Evolutionary conservation across 2,888 invertebrate genomes (phyloP), one percentile per base, ranked within the genome.

Genomic region (Drosophila silvestris): DNA sequence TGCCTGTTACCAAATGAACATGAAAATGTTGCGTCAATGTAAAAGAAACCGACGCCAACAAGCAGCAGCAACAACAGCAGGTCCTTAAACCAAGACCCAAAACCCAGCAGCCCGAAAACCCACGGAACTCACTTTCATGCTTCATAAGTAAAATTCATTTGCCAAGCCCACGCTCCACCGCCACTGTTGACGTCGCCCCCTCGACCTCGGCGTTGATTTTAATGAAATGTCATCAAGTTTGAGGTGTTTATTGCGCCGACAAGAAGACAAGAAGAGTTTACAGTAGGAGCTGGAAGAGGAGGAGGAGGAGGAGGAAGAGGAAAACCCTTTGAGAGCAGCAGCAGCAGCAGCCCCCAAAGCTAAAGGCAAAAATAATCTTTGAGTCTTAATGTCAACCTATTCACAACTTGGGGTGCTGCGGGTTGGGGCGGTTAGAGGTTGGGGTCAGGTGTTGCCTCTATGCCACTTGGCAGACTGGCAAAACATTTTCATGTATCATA

Each of bases 211-310:
- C 74, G 85, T 84, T 85, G 91, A 85, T 91, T 91, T 91, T 91
- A 92, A 91, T 92, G 90, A 91, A 92, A 91, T 91, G 91, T 90
- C 91, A 91, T 91, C 90, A 85, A 91, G 83, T 91, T 89, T 91
- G 82, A 91, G 91, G 90, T 90, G 89, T 91, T 91, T 90, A 91
- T 91, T 89, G 87, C 91, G 79, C 84, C 81, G 88, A 81, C 89
- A 90, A 75, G 77, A 70, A 72, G 76, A 78, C 77, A 74, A 74
- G 68, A 71, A 70, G 70, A 60, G 76, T 52, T 47, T 50, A 14
- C 2, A 2, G 28, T 28, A 41, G 47, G 50, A 6, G 32, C 44
- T 5, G 26, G 2, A 9, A 19, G 14, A 12, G 47, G 9, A 12
- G 19, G 26, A 12, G 19, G n/a, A 22, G n/a, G 4, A 10, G 28